Percentiles rank a stretch among this genome's conserved stretches.
phyloP scores from a whole-genome alignment of 2,113 vertebrate species.

The Eudorcas thomsonii region DNA sequence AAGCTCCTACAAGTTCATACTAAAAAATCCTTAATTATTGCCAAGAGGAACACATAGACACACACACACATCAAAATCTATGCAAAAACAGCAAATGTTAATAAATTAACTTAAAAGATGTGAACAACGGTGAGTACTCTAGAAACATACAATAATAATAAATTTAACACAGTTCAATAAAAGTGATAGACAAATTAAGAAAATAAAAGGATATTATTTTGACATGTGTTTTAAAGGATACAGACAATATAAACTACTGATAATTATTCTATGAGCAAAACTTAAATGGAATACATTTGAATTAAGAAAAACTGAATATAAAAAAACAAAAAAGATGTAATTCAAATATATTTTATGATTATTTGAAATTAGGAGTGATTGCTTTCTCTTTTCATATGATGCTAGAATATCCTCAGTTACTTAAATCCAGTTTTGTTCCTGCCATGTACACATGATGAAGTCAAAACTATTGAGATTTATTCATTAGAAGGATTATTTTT shows the following conservation, averaged over 20 bases:
- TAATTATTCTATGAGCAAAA: neutral
- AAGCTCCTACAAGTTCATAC: neutral
- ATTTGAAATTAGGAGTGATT: neutral
- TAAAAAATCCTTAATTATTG: neutral
- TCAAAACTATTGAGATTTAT: neutral
- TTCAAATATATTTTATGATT: neutral
- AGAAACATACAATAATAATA: neutral
- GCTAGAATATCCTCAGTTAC: neutral
- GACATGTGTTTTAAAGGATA: neutral
- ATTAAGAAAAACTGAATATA: constrained; percentile 14
- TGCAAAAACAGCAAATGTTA: neutral
- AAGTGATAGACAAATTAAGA: neutral
- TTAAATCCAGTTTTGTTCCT: neutral
- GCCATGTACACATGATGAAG: neutral
- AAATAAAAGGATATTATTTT: neutral
- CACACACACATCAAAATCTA: neutral
- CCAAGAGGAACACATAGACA: neutral
- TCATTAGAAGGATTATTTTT: neutral
- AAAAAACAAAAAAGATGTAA: neutral
- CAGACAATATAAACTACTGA: neutral
- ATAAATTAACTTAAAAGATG: neutral
- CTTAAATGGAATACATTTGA: neutral
- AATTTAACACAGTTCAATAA: neutral
- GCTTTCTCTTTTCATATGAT: neutral
- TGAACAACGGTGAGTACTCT: neutral